A percentile compares a stretch with the other conserved stretches of the same genome.
Evolutionary conservation across 2,113 vertebrate species (phyloP).

Genomic region (Guaruba guarouba): DNA sequence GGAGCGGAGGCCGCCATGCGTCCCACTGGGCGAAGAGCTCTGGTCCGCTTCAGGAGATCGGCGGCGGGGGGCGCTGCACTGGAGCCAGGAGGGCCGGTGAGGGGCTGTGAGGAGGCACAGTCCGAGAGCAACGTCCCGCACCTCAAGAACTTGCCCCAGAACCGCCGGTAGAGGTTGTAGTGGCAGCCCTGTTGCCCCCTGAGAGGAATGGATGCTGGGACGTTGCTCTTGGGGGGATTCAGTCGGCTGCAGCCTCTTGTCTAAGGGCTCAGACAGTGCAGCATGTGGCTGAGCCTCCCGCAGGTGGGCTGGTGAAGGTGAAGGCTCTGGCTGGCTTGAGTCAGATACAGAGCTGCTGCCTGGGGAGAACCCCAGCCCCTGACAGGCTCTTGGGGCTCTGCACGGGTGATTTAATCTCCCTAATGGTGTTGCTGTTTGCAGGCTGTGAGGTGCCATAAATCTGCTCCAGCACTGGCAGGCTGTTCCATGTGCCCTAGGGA

Average conservation of each 20-base stretch:
- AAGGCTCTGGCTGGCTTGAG: background rate
- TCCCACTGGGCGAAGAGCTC: rapidly evolving
- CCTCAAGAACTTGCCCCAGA: rapidly evolving
- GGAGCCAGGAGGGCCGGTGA: rapidly evolving
- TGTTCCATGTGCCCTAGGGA: background rate
- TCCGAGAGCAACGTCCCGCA: rapidly evolving
- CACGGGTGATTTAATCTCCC: too few relatives aligned
- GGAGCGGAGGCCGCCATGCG: rapidly evolving
- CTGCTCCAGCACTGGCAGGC: rapidly evolving
- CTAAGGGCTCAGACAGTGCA: rapidly evolving
- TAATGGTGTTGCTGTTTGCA: rapidly evolving
- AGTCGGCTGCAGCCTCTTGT: background rate
- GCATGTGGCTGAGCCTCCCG: rapidly evolving
- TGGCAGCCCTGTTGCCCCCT: rapidly evolving
- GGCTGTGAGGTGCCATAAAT: background rate
- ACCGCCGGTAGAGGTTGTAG: rapidly evolving
- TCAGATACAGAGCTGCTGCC: rapidly evolving
- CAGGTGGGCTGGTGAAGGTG: background rate
- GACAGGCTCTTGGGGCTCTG: background rate
- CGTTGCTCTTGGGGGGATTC: rapidly evolving
- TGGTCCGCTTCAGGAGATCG: rapidly evolving
- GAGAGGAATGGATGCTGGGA: background rate
- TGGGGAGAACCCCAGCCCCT: too few relatives aligned
- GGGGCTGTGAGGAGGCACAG: rapidly evolving
- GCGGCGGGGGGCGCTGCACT: rapidly evolving